A percentile compares a stretch with the other conserved stretches of the same genome.
These are phyloP conservation scores for Sebastolobus altivelis DNA, from an alignment of 2,797 vertebrate species.

Conservation along the genomic window DNA sequence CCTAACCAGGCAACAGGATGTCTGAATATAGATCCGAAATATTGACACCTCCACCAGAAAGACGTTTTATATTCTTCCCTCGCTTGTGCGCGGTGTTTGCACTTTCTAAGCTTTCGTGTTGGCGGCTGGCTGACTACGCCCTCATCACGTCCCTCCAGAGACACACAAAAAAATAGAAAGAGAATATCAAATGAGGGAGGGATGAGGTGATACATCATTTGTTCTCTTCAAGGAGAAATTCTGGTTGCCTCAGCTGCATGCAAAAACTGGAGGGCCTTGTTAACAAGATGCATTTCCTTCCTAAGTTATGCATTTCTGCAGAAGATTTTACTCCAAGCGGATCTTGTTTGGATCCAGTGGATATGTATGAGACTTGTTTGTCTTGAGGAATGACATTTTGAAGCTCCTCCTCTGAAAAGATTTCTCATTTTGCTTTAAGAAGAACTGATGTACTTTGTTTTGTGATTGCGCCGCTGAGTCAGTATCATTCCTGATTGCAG, in stretches of 20 bases:
- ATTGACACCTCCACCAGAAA: constrained; percentile 54
- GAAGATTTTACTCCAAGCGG: background rate
- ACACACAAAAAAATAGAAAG: constrained; percentile 17
- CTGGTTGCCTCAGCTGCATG: constrained; percentile 38
- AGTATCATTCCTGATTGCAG: constrained; percentile 48
- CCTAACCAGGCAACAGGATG: constrained; percentile 51
- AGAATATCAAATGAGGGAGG: constrained; percentile 56
- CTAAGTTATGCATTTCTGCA: constrained; percentile 1
- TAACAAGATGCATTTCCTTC: constrained; percentile 1
- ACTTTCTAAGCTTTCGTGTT: constrained; percentile 48
- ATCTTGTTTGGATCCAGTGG: background rate
- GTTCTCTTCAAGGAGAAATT: constrained; percentile 41
- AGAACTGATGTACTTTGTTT: constrained; percentile 15
- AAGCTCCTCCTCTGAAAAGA: constrained; percentile 4
- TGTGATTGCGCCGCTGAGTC: constrained; percentile 59
- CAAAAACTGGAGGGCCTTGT: background rate
- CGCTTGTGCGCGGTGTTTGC: constrained; percentile 30
- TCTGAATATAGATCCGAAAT: constrained; percentile 65
- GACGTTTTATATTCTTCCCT: constrained; percentile 48
- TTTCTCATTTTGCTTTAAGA: background rate
- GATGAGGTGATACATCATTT: constrained; percentile 61
- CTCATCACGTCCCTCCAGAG: constrained; percentile 45
- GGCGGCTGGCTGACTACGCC: constrained; percentile 33
- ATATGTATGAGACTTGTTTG: background rate
- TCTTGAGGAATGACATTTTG: background rate